Evolutionary conservation across 2,888 invertebrate species (phyloP).

Genomic region (Xiphydria camelus): DNA sequence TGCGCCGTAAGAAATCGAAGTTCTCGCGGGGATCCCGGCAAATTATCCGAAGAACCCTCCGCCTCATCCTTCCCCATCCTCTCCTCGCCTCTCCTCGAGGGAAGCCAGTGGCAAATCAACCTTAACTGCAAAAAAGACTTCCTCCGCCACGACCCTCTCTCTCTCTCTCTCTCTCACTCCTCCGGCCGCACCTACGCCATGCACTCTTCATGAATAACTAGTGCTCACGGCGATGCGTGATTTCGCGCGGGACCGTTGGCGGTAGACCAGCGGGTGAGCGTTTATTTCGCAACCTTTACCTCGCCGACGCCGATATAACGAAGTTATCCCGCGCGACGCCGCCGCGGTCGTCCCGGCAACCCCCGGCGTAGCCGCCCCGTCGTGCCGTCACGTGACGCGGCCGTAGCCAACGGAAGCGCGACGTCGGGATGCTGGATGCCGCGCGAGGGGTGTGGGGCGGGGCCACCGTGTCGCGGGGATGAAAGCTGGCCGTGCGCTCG

Average conservation of each 20-base stretch:
- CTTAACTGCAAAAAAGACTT: too few species aligned
- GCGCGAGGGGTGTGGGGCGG: slow-evolving; percentile 70
- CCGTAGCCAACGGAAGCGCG: slow-evolving; percentile 41
- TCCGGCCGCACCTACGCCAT: background rate
- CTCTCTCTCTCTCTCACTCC: background rate
- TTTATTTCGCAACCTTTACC: slow-evolving; percentile 55
- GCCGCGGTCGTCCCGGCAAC: slow-evolving; percentile 47
- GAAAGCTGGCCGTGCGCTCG: slow-evolving; percentile 41
- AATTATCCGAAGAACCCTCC: too few species aligned
- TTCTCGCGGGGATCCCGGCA: too few species aligned
- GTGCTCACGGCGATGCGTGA: slow-evolving; percentile 47
- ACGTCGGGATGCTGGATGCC: slow-evolving; percentile 65
- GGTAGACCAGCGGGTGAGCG: slow-evolving; percentile 54
- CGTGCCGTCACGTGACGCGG: slow-evolving; percentile 40
- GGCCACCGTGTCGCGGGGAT: slow-evolving; percentile 67
- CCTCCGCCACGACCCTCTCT: background rate
- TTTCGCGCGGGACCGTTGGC: slow-evolving; percentile 56
- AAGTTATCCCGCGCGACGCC: slow-evolving; percentile 52
- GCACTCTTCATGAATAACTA: slow-evolving; percentile 37
- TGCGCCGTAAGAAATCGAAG: too few species aligned
- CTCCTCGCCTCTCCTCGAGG: too few species aligned
- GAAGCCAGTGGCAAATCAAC: too few species aligned
- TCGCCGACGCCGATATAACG: slow-evolving; percentile 54
- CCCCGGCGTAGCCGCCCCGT: slow-evolving; percentile 32
- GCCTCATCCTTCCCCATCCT: too few species aligned